Base-by-base conservation (phyloP, 2,888 invertebrate species). In the Synanthedon myopaeformis region DNA sequence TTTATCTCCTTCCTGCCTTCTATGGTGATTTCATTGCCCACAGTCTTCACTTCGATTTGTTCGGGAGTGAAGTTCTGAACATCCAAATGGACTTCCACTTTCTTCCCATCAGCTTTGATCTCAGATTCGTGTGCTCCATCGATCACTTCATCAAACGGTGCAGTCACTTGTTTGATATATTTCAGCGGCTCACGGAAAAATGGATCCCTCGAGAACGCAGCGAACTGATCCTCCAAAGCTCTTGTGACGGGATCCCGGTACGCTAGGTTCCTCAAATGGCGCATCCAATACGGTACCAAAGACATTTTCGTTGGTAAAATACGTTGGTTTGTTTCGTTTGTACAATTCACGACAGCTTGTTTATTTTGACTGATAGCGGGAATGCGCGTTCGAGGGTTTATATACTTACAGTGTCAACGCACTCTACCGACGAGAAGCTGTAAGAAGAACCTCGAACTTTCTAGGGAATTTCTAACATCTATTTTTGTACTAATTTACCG, bases 1-100 rank as follows among this genome's bases (percentile, higher is more conserved):
- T 92, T 92, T 58, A 94, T 91, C 65, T 93, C 93, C 68, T 93
- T 95, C 69, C 92, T 93, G 0, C 93, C 95, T 73, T 95, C 93
- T n/a, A 94, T 89, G 52, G 91, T 89, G 23, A 95, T 89, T 54
- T 89, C 89, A 59, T 92, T 91, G 6, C 93, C 94, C 0, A 92
- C 88, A 0, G 93, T 93, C 74, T 94, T 94, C 17, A 95, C 94
- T 8, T 90, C 88, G 42, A 96, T 91, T 74, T 95, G 95, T 13
- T 92, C 91, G 0, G 95, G 94, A n/a, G 89, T 82, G 66, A 94
- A 95, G 63, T 94, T 93, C 65, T 92, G 90, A 0, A 95, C 93
- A 68, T 95, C 94, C 63, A 94, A 77, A 59, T 91, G 90, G 10
- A 93, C 92, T 69, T 92, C 91, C 59, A 92, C 92, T 56, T 91